Base-by-base conservation (phyloP, 2,888 invertebrate genomes). In the Calliscelio sp. region DNA sequence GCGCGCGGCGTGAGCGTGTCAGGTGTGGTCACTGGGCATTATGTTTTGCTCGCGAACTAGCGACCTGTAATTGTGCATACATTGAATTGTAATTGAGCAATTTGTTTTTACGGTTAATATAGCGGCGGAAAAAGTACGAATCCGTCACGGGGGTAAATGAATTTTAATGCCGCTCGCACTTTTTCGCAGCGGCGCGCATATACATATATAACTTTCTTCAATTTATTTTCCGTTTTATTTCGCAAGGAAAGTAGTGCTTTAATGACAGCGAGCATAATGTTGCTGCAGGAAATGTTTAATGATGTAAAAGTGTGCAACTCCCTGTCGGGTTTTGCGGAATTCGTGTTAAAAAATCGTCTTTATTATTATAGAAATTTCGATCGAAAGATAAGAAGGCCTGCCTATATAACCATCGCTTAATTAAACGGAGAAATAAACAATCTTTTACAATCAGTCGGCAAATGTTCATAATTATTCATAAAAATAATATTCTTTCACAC, bases 201-300 rank as follows among this genome's bases (percentile, higher is more conserved):
- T n/a, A n/a, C n/a, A n/a, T n/a, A 35, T 22, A 53, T 28, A 74
- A 74, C 74, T 74, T 63, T 53, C 74, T 74, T 74, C 49, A 71
- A 71, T 59, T 46, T 57, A 35, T 59, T 46, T 59, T 32, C 32
- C 38, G 16, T 55, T 61, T 55, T 53, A 68, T 68, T 68, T 25
- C 55, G 10, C n/a, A 68, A n/a, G 28, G 49, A 73, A 73, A 73
- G 35, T 20, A 20, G 41, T 28, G 16, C 5, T 59, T 53, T 53
- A 63, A 74, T 61, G 74, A 74, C 49, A 46, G 14, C 25, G n/a
- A 10, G 11, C 4, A 11, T 10, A 7, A 24, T 49, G 5, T 22
- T 11, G 14, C 22, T 11, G 14, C 22, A 22, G 7, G 7, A 49
- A 35, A 73, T 32, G 35, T 49, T 61, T 57, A 57, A 49, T 44